Percentiles rank a stretch among this genome's conserved stretches.
These are phyloP conservation scores for Thripadectes ignobilis DNA, from an alignment of 2,797 vertebrate species.

Conservation along the genomic window DNA sequence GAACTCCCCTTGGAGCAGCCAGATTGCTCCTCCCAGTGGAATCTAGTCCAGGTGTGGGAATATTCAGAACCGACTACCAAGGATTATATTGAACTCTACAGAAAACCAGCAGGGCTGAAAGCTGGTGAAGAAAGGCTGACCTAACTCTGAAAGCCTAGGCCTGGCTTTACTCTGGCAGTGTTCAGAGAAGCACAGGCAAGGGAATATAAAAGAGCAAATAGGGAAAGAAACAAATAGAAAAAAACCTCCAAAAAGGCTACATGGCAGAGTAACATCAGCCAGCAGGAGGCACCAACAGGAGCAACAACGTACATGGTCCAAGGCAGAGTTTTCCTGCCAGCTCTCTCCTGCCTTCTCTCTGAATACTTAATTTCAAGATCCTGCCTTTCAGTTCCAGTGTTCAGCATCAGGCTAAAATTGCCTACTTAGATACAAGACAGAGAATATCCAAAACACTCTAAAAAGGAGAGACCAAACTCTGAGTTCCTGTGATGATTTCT, in stretches of 20 bases:
- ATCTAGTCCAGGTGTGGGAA: background rate
- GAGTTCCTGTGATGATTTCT: background rate
- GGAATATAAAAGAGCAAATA: background rate
- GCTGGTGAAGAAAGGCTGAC: background rate
- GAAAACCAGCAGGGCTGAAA: background rate
- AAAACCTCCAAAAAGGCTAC: background rate
- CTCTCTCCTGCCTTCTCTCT: background rate
- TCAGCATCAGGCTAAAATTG: background rate
- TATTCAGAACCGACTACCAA: background rate
- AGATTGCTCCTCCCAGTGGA: background rate
- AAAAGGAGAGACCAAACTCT: background rate
- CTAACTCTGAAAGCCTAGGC: background rate
- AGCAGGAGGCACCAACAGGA: background rate
- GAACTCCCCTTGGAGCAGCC: background rate
- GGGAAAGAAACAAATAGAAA: background rate
- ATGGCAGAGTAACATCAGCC: accelerated
- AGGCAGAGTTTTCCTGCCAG: background rate
- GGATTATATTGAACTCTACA: background rate
- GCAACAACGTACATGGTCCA: accelerated
- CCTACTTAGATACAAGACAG: background rate
- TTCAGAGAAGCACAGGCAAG: background rate
- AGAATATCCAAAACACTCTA: background rate
- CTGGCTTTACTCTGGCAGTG: background rate
- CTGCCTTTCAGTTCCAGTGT: background rate
- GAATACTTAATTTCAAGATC: background rate